Base-by-base conservation (phyloP, 2,113 vertebrate species). In the Alces alces region DNA sequence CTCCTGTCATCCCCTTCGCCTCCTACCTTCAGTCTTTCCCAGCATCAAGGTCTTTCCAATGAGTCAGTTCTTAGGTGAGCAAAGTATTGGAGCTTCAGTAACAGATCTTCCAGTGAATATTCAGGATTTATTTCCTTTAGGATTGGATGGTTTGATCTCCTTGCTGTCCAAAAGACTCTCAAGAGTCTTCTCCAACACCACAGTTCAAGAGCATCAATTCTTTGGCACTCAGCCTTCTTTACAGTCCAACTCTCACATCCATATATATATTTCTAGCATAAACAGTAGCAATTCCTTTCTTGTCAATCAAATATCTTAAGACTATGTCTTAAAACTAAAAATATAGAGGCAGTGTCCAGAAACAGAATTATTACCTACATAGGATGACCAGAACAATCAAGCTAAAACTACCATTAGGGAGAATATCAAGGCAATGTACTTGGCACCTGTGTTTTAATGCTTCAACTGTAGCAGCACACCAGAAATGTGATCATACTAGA, bases 271-370 rank as follows among this genome's bases (percentile, higher is more conserved):
- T 23, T 96, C 52, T 60, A 91, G 61, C 25, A 84, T 93, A 73
- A 93, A 91, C 33, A 95, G 60, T 39, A 79, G 27, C 28, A 95
- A 90, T 14, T 94, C 25, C 47, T 57, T 95, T 88, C 47, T 52
- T 86, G 36, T 80, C 55, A 88, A 43, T 94, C 25, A 87, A 93
- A 84, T 84, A 58, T 70, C 61, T 91, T 94, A 86, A 78, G 60
- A 47, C 23, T 79, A 14, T 86, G 39, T 28, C 64, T 92, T 94
- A 87, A 95, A 95, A 85, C 61, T 92, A 76, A 96, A 95, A 89
- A 70, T 90, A 36, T 25, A 50, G 52, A 12, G 2, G 25, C 28
- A 84, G 28, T 88, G 45, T 92, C 45, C 61, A 91, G 23, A 94
- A 73, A 87, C 50, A 94, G 95, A 91, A 97, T 92, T 83, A 52